Percentiles rank a stretch among this genome's conserved stretches.
Conservation (phyloP, 2,113 vertebrate genomes). For the Erpornis zantholeuca region DNA sequence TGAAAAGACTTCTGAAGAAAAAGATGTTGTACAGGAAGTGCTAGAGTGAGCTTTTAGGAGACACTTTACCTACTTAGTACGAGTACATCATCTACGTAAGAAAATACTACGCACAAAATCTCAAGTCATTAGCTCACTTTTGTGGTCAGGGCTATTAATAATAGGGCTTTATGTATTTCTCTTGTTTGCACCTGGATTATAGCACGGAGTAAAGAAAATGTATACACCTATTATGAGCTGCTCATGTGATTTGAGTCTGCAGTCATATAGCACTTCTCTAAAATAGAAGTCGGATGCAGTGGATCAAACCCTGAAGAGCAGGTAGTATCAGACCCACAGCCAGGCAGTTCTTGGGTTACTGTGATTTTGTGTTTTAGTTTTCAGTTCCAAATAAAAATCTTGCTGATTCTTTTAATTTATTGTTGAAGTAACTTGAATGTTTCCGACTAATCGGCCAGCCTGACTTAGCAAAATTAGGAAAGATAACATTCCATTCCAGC, state of each 20-base stretch:
- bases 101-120: neutral
- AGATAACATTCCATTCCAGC: slow-evolving; percentile 10
- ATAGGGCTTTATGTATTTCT: neutral
- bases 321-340: neutral
- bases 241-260: neutral
- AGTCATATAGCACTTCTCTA: neutral
- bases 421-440: neutral
- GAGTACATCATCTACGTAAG: neutral
- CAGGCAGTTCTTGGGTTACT: neutral
- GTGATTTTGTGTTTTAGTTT: neutral
- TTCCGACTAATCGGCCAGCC: neutral
- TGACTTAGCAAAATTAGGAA: neutral
- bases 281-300: neutral
- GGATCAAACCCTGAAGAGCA: neutral
- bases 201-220: neutral
- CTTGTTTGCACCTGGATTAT: neutral
- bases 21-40: neutral
- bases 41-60: neutral
- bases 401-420: slow-evolving; percentile 37
- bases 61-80: neutral
- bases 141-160: neutral
- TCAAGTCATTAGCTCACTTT: neutral
- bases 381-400: neutral
- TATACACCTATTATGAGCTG: neutral
- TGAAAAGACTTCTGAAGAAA: neutral